Percentiles rank a stretch among this genome's conserved stretches.
Evolutionary conservation across 2,113 vertebrate species (phyloP).

Genomic region (Gallinago paraguaiae): DNA sequence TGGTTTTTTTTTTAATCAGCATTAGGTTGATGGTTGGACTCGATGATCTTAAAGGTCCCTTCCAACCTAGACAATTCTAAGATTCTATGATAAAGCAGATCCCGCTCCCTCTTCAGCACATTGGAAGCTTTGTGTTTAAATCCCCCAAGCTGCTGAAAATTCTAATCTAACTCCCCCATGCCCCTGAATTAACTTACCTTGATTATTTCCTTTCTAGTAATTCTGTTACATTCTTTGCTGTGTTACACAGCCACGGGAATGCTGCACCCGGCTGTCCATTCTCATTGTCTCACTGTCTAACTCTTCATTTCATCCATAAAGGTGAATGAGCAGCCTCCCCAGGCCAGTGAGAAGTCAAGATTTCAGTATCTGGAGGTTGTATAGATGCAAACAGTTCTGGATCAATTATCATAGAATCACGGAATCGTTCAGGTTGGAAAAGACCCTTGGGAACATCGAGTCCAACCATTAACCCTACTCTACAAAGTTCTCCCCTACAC

Average conservation of each 20-base stretch:
- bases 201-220: neutral
- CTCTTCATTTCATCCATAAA: neutral
- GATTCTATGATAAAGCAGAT: neutral
- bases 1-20: no score
- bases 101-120: neutral
- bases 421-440: no score
- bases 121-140: neutral
- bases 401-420: neutral
- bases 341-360: neutral
- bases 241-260: neutral
- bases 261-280: neutral
- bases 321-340: neutral
- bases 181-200: neutral
- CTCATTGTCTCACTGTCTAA: neutral
- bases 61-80: no score
- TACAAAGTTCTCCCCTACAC: no score
- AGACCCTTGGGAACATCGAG: no score
- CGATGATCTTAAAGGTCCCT: no score
- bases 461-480: no score
- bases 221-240: neutral
- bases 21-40: no score
- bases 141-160: neutral
- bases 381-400: neutral
- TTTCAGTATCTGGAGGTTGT: neutral
- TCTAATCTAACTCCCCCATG: neutral